Conservation (phyloP, 2,797 vertebrate genomes). For the Gallirallus australis region DNA sequence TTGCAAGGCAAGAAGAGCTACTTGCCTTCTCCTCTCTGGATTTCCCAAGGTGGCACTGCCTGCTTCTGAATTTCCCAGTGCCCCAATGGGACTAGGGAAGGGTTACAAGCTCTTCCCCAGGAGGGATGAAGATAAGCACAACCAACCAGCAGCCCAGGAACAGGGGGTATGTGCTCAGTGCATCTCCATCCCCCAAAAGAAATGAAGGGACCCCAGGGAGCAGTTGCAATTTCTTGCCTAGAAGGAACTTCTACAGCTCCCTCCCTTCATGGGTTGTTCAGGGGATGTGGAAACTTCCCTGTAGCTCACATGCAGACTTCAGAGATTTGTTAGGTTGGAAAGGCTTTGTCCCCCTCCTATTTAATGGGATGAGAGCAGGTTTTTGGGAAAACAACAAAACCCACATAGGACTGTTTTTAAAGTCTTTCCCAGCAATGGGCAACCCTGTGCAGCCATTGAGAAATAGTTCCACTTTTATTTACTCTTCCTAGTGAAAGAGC, state of each 20-base stretch:
- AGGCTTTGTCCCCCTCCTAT: background rate
- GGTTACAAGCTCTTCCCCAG: background rate
- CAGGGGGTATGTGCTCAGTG: fast-evolving
- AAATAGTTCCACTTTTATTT: background rate
- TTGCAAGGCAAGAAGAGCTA: background rate
- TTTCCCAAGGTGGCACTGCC: background rate
- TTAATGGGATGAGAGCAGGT: background rate
- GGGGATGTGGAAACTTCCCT: background rate
- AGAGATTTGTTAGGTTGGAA: background rate
- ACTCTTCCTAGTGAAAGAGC: background rate
- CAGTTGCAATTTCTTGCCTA: background rate
- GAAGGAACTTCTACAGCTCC: background rate
- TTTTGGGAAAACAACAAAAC: background rate
- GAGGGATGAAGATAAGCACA: background rate
- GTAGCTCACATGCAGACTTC: background rate
- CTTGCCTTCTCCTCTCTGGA: background rate
- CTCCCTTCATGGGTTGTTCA: background rate
- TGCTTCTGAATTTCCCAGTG: background rate
- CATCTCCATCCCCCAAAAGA: background rate
- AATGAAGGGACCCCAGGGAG: background rate
- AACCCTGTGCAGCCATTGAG: background rate
- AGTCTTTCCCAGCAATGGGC: background rate
- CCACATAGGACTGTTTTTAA: background rate
- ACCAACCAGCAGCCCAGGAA: background rate
- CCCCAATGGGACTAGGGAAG: background rate